These are phyloP conservation scores for Acromyrmex charruanus DNA, from an alignment of 1,140 invertebrate species.

Conservation along the genomic window DNA sequence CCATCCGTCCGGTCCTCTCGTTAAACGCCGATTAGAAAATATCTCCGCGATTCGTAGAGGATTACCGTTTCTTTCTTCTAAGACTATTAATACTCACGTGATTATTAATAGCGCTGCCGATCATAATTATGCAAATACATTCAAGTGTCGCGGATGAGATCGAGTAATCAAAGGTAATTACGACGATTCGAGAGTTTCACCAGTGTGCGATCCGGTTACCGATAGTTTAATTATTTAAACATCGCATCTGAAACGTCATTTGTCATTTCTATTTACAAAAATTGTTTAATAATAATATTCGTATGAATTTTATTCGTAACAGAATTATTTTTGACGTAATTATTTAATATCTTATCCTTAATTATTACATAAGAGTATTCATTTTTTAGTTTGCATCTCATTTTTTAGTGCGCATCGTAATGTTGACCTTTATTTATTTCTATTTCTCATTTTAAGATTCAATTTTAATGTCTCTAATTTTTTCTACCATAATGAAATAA, in stretches of 20 bases:
- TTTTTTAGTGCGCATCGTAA: neutral
- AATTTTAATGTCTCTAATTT: no score
- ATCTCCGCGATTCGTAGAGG: conserved; percentile 5
- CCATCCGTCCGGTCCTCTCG: conserved; percentile 27
- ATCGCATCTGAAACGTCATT: neutral
- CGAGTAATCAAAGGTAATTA: conserved; percentile 29
- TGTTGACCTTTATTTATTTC: neutral
- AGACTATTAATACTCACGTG: neutral
- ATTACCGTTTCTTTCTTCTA: no score
- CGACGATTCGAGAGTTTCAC: neutral
- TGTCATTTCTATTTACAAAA: neutral
- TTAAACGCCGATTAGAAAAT: conserved; percentile 45
- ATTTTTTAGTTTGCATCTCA: neutral
- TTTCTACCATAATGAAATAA: neutral
- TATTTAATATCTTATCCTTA: neutral
- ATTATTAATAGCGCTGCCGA: conserved; percentile 40
- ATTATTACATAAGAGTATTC: no score
- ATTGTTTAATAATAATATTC: no score
- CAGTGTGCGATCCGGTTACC: neutral
- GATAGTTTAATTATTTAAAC: conserved; percentile 11
- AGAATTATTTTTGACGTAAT: conserved; percentile 17
- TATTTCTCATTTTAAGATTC: neutral
- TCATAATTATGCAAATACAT: conserved; percentile 44
- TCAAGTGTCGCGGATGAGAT: neutral
- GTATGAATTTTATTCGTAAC: neutral